phyloP scores from a whole-genome alignment of 2,797 vertebrate species.

The Brotula barbata region DNA sequence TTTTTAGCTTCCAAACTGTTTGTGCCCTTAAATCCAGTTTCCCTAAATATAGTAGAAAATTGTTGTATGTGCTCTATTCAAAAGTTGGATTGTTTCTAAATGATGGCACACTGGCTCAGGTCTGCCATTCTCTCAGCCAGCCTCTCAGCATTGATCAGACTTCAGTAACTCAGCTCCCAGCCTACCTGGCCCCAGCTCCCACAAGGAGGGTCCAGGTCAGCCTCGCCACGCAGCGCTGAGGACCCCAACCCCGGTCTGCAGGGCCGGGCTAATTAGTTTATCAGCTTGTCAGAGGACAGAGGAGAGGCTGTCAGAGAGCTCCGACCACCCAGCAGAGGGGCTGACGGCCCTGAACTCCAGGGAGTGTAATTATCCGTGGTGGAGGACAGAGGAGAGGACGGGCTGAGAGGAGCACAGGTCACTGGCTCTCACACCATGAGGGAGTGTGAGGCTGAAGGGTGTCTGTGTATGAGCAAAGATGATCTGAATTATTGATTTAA shows the following conservation, averaged over 20 bases:
- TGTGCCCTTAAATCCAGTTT: too few species aligned
- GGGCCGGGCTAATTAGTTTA: slow-evolving; percentile 92
- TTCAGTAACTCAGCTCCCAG: slow-evolving; percentile 76
- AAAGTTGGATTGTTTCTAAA: too few species aligned
- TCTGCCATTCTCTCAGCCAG: too few species aligned
- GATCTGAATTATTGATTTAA: slow-evolving; percentile 62
- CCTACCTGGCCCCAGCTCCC: slow-evolving; percentile 15
- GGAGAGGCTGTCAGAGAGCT: slow-evolving; percentile 51
- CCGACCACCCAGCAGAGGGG: slow-evolving; percentile 45
- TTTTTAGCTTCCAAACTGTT: too few species aligned
- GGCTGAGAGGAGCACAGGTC: slow-evolving; percentile 51
- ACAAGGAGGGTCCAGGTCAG: slow-evolving; percentile 30
- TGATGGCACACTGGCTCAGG: too few species aligned
- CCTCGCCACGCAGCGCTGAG: slow-evolving; percentile 7
- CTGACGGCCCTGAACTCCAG: slow-evolving; percentile 45
- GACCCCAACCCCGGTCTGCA: slow-evolving; percentile 50
- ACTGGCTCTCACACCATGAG: slow-evolving; percentile 43
- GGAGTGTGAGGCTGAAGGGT: slow-evolving; percentile 18
- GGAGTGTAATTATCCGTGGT: slow-evolving; percentile 55
- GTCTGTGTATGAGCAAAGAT: slow-evolving; percentile 17
- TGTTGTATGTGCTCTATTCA: too few species aligned
- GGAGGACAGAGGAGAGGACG: slow-evolving; percentile 38
- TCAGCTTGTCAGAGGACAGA: slow-evolving; percentile 82
- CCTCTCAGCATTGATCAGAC: slow-evolving; percentile 85
- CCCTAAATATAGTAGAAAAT: too few species aligned